Evolutionary conservation across 1,140 invertebrate genomes (phyloP), one percentile per base, ranked within the genome.

Genomic region (Pachypeltis micranthus): DNA sequence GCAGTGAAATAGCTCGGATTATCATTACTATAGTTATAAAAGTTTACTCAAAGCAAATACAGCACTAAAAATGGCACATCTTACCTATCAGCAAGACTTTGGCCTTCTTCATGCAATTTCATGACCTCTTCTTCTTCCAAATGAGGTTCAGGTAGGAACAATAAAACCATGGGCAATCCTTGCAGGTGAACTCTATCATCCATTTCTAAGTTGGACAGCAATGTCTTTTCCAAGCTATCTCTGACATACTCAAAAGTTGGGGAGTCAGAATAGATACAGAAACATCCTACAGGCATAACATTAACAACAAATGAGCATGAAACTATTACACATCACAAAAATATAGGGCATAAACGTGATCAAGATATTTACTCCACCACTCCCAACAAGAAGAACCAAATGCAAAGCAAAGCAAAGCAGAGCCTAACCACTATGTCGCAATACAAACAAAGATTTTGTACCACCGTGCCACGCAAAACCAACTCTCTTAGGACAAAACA

Each of bases 181-280:
- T 91, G 81, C 71, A 92, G 90, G 16, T 87, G 86, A 59, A 88
- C 73, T 66, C 90, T 85, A 70, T 95, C 91, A 70, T 94, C 91
- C 71, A 91, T 86, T 72, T 93, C 90, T 61, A 95, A 78, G 81
- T 93, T 94, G 2, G 90, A 90, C 0, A 96, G 74, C 3, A 96
- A 76, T 12, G 91, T 95, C 73, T 93, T 93, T 71, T 96, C 91
- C 64, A 96, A 79, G 72, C 91, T 93, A 64, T 88, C 87, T 68
- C 91, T 81, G 44, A 97, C 86, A 72, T 93, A 96, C 69, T 96
- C 92, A 71, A 96, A 88, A 1, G 90, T 90, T 68, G 91, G 85
- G 66, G 88, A 85, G 71, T 93, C 91, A 67, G 91, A 90, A 75
- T 92, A 98, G 26, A 96, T 88, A 73, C 88, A 90, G 74, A 91